Evolutionary conservation across 2,888 invertebrate genomes (phyloP).

Genomic region (Tortrix viridana): DNA sequence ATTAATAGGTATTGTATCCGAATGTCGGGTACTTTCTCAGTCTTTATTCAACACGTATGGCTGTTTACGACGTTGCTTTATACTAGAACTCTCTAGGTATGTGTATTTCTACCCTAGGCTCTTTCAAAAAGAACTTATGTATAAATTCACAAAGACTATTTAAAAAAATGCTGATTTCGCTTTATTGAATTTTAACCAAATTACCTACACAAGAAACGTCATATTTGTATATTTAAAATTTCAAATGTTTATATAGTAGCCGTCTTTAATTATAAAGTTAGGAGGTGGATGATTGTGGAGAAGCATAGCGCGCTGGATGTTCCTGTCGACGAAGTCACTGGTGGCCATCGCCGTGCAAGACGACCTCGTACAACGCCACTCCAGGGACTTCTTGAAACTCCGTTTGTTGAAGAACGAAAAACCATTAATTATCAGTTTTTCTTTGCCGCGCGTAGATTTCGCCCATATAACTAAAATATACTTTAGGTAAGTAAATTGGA

Average conservation of each 20-base stretch:
- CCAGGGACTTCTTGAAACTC: neutral
- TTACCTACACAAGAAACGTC: too few species aligned
- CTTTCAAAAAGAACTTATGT: too few species aligned
- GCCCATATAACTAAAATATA: constrained; percentile 2
- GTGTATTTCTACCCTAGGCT: too few species aligned
- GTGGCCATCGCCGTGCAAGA: neutral
- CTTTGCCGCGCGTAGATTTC: constrained; percentile 1
- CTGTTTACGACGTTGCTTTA: too few species aligned
- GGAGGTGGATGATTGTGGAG: constrained; percentile 39
- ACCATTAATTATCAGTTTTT: constrained; percentile 1
- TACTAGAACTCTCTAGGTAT: too few species aligned
- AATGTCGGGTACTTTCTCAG: too few species aligned
- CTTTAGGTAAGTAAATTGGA: too few species aligned
- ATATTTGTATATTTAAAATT: neutral
- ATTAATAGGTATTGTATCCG: too few species aligned
- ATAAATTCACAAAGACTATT: too few species aligned
- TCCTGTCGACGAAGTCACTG: neutral
- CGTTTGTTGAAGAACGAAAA: neutral
- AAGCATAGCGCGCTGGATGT: neutral
- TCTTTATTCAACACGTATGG: too few species aligned
- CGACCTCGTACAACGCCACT: constrained; percentile 2
- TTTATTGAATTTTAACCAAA: too few species aligned
- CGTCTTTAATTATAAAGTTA: constrained; percentile 43
- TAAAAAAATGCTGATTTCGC: too few species aligned
- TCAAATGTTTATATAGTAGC: constrained; percentile 43